A percentile compares a stretch with the other conserved stretches of the same genome.
These are phyloP conservation scores for Psittacula derbiana DNA, from an alignment of 2,797 vertebrate genomes.

Conservation along the genomic window DNA sequence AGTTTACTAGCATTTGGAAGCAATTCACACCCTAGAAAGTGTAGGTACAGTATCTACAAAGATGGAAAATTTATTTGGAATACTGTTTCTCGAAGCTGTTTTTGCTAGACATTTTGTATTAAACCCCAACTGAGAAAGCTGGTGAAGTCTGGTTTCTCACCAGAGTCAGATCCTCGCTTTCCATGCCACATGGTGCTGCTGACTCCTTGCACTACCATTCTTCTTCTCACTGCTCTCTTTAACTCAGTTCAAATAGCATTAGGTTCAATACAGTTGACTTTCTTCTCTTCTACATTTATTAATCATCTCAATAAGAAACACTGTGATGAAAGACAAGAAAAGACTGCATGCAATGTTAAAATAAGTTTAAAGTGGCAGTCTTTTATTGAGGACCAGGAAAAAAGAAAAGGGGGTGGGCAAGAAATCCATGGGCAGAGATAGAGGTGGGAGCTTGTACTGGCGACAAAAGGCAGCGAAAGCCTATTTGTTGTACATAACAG, in stretches of 20 bases:
- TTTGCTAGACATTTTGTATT: not conserved
- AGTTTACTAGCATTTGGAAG: not conserved
- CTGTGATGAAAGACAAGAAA: not conserved
- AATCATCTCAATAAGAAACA: not conserved
- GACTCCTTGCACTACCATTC: not conserved
- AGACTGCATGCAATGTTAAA: not conserved
- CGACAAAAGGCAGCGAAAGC: not conserved
- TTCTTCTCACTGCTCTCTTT: not conserved
- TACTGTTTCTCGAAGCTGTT: not conserved
- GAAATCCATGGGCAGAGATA: not conserved
- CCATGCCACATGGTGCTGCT: not conserved
- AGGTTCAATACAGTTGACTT: not conserved
- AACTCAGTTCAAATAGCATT: not conserved
- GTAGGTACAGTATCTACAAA: not conserved
- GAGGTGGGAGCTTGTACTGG: not conserved
- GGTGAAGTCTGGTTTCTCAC: not conserved
- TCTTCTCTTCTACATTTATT: not conserved
- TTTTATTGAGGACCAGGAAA: not conserved
- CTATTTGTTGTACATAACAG: not conserved
- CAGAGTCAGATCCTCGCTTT: not conserved
- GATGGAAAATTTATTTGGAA: not conserved
- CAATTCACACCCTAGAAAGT: not conserved
- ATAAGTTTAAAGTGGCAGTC: not conserved
- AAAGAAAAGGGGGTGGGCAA: rapidly evolving
- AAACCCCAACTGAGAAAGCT: not conserved